Percentiles rank a stretch among this genome's conserved stretches.
Conservation (phyloP, 92 coral and sea anemone genomes). For the Heliopora coerulea region DNA sequence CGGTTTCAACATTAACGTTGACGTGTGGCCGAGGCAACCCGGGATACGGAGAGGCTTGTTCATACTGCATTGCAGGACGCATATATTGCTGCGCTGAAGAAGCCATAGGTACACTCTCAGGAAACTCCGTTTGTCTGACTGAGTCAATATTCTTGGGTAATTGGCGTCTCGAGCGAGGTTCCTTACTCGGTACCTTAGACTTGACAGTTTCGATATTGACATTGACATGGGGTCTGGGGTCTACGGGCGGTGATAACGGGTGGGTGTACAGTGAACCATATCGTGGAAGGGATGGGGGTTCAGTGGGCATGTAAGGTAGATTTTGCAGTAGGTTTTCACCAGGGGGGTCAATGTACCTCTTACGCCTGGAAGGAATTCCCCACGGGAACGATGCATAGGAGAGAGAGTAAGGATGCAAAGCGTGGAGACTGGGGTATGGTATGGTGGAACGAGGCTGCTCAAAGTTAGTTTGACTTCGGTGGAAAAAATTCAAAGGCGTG, state of each 20-base stretch:
- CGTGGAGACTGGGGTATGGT: slow-evolving; percentile 34
- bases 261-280: background rate
- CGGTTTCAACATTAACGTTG: slow-evolving; percentile 75
- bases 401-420: slow-evolving; percentile 24
- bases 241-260: slow-evolving; percentile 43
- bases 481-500: slow-evolving; percentile 33
- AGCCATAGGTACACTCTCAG: slow-evolving; percentile 10
- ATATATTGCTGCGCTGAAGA: background rate
- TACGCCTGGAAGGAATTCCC: background rate
- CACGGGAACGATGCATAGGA: slow-evolving; percentile 36
- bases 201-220: slow-evolving; percentile 89
- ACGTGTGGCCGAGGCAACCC: slow-evolving; percentile 48
- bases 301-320: background rate
- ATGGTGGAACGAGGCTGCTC: slow-evolving; percentile 31
- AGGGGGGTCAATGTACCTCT: slow-evolving; percentile 3
- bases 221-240: slow-evolving; percentile 69
- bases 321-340: background rate
- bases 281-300: background rate
- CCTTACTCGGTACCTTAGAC: slow-evolving; percentile 59
- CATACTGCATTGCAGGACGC: slow-evolving; percentile 22
- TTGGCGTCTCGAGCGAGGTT: slow-evolving; percentile 15
- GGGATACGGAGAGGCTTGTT: slow-evolving; percentile 6
- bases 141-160: background rate
- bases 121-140: slow-evolving; percentile 1
- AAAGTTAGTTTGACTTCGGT: background rate